Conservation (phyloP, 2,888 invertebrate genomes). For the Augiades crinisus region DNA sequence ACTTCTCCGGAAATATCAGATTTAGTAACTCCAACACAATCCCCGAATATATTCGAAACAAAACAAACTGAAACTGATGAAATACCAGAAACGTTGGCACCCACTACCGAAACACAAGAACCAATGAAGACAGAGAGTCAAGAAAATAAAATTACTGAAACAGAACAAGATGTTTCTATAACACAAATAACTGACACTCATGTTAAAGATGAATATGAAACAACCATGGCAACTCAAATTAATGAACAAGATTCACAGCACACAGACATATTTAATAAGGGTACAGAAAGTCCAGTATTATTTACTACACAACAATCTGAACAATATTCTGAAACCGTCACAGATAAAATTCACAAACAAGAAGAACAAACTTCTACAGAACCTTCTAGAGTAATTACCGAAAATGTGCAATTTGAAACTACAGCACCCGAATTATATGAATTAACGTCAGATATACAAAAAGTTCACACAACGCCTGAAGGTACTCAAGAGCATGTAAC, state of each 20-base stretch:
- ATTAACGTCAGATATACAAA: slow-evolving; percentile 2
- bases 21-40: slow-evolving; percentile 27
- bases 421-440: slow-evolving; percentile 1
- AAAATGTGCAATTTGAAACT: slow-evolving; percentile 13
- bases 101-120: neutral
- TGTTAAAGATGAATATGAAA: slow-evolving; percentile 4
- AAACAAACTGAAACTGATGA: slow-evolving; percentile 13
- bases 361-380: slow-evolving; percentile 10
- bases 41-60: slow-evolving; percentile 14
- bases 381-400: slow-evolving; percentile 23
- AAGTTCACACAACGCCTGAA: neutral
- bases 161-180: neutral
- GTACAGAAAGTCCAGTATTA: neutral
- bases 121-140: slow-evolving; percentile 16
- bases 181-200: slow-evolving; percentile 20
- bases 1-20: slow-evolving; percentile 6
- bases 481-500: slow-evolving; percentile 11
- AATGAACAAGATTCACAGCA: neutral
- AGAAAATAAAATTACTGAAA: slow-evolving; percentile 17
- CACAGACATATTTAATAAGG: neutral
- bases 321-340: slow-evolving; percentile 8
- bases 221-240: slow-evolving; percentile 10
- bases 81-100: slow-evolving; percentile 8
- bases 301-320: neutral
- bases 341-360: slow-evolving; percentile 19